Conservation (phyloP, 2,888 invertebrate species). For the Craniophora ligustri region DNA sequence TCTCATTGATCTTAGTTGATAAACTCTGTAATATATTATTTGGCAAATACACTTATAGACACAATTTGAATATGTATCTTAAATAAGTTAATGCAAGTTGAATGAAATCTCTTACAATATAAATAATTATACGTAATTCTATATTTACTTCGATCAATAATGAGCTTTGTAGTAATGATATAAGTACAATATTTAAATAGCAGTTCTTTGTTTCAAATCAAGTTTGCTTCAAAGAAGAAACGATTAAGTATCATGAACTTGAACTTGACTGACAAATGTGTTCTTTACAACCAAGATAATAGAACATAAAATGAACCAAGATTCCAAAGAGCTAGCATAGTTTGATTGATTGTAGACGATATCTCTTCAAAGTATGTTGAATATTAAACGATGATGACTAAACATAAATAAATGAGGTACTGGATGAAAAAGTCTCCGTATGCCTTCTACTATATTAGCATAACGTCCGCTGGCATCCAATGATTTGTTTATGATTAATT, state of each 20-base stretch:
- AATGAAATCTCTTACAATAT: slow-evolving; percentile 50
- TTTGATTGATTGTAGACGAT: slow-evolving; percentile 81
- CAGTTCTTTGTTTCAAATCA: slow-evolving; percentile 1
- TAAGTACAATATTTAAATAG: slow-evolving; percentile 17
- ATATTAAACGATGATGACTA: slow-evolving; percentile 82
- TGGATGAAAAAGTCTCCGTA: slow-evolving; percentile 65
- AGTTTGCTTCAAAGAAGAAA: slow-evolving; percentile 27
- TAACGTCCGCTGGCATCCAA: slow-evolving; percentile 60
- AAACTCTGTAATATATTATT: slow-evolving; percentile 47
- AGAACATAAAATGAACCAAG: slow-evolving; percentile 53
- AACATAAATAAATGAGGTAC: slow-evolving; percentile 80
- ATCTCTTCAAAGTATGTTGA: slow-evolving; percentile 75
- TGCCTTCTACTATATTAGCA: slow-evolving; percentile 67
- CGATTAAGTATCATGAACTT: slow-evolving; percentile 56
- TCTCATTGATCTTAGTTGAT: slow-evolving; percentile 46
- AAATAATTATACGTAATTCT: slow-evolving; percentile 26
- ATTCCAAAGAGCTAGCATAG: slow-evolving; percentile 52
- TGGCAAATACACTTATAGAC: slow-evolving; percentile 59
- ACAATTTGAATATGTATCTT: slow-evolving; percentile 56
- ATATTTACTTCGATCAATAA: background rate
- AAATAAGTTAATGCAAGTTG: slow-evolving; percentile 57
- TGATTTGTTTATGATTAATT: slow-evolving; percentile 77
- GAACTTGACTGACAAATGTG: slow-evolving; percentile 59
- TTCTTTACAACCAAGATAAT: slow-evolving; percentile 50
- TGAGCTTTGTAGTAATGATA: slow-evolving; percentile 6